Evolutionary conservation across 2,113 vertebrate species (phyloP).

Genomic region (human): DNA sequence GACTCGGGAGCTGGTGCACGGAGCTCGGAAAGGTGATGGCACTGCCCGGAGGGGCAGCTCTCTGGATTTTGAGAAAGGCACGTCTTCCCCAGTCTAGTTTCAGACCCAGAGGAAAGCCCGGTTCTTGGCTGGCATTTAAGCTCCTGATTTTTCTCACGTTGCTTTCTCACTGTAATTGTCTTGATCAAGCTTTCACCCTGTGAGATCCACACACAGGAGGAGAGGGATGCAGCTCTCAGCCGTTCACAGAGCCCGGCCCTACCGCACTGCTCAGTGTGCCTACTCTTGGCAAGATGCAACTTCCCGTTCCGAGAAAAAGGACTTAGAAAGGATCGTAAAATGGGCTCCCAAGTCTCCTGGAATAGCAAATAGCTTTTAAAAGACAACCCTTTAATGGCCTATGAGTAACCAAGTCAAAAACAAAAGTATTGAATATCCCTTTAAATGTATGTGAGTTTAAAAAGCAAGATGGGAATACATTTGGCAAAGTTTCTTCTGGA

Average conservation of each 20-base stretch:
- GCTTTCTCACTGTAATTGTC: not conserved
- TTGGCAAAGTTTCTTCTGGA: slow-evolving; percentile 37
- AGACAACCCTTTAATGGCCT: slow-evolving; percentile 67
- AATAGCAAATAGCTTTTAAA: slow-evolving; percentile 72
- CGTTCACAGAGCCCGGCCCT: not conserved
- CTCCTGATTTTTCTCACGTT: not conserved
- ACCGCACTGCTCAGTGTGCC: not conserved
- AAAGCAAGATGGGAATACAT: slow-evolving; percentile 44
- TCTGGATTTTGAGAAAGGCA: not conserved
- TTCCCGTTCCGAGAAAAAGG: slow-evolving; percentile 65
- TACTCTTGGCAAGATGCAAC: slow-evolving; percentile 50
- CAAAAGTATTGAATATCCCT: slow-evolving; percentile 74
- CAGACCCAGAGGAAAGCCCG: fast-evolving
- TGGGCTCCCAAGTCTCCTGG: slow-evolving; percentile 29
- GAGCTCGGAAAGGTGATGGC: not conserved
- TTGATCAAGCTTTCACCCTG: not conserved
- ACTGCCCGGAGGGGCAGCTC: not conserved
- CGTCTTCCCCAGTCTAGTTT: not conserved
- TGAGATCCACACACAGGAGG: not conserved
- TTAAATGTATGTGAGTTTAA: slow-evolving; percentile 63
- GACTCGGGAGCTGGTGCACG: not conserved
- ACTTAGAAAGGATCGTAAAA: slow-evolving; percentile 58
- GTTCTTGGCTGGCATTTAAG: not conserved
- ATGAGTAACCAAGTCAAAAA: slow-evolving; percentile 63
- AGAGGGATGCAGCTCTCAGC: not conserved